Evolutionary conservation across 2,888 invertebrate species (phyloP).

Genomic region (Cataglyphis rosenhaueri): DNA sequence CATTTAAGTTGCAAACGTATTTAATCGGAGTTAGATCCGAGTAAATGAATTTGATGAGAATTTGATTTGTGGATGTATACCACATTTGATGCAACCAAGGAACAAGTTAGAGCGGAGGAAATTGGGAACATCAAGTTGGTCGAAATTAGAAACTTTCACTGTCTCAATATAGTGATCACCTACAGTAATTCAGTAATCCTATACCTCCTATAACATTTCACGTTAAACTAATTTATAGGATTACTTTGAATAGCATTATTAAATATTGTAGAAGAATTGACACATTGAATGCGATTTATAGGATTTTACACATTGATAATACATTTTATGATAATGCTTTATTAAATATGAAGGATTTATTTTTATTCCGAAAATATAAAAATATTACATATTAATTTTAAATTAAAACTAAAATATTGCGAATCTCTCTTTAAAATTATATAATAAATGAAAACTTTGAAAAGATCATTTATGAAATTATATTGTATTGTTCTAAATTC

Average conservation of each 20-base stretch:
- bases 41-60: conserved; percentile 47
- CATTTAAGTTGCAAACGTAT: conserved; percentile 24
- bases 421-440: background rate
- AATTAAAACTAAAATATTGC: conserved; percentile 13
- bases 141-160: conserved; percentile 40
- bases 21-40: conserved; percentile 43
- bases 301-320: background rate
- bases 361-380: background rate
- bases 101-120: conserved; percentile 42
- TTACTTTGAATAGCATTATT: conserved; percentile 6
- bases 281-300: background rate
- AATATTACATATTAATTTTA: conserved; percentile 1
- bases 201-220: conserved; percentile 17
- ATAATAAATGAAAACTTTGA: background rate
- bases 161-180: conserved; percentile 23
- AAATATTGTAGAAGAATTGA: conserved; percentile 5
- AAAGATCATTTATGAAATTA: background rate
- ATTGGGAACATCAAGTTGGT: conserved; percentile 49
- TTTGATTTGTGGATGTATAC: conserved; percentile 43
- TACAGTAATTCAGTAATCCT: conserved; percentile 32
- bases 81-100: conserved; percentile 24
- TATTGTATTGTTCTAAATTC: background rate
- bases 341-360: background rate
- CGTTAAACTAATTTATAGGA: conserved; percentile 26
- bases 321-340: background rate